Evolutionary conservation across 1,140 invertebrate genomes (phyloP), one percentile per base, ranked within the genome.

Genomic region (Leguminivora glycinivorella): DNA sequence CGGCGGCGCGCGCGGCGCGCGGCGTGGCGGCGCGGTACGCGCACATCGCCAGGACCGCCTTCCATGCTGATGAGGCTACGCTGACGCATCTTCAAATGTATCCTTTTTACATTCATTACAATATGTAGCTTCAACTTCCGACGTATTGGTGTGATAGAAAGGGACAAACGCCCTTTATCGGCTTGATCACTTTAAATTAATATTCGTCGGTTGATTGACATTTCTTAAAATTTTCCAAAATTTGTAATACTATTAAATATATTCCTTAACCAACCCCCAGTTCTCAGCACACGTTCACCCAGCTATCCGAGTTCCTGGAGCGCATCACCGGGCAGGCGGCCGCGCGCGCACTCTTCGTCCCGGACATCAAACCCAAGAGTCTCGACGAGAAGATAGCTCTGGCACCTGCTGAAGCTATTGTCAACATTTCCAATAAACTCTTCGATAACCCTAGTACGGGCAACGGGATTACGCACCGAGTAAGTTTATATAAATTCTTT

Each of bases 11-110:
- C 73, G 95, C 97, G 40, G 94, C 98, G 52, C 47, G 4, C 70
- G 93, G 87, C 1, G 95, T 96, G 71, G 95, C 96, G 25, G 95
- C 96, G 29, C 93, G 95, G 47, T 98, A 97, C 85, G 95, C 95
- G 95, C 95, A 38, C 72, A 92, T 99, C 0, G 98, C 98, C 83
- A 95, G 98, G 83, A 96, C 96, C 17, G 96, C 97, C 43, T 99
- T 99, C 92, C 97, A 99, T 93, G 97, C 98, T 9, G 97, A 99
- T 92, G 94, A 95, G 40, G 93, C 94, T 9, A 96, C 96, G n/a
- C 88, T 98, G 60, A 92, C 95, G 34, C 97, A 97, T 79, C 94
- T 99, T 2, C 92, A 94, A 80, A 93, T 95, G 87, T 94, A 92
- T 91, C 85, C 82, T 86, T 88, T 85, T 40, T 9, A 68, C 52